Conservation (phyloP, 2,888 invertebrate species). For the Pediacus dermestoides region DNA sequence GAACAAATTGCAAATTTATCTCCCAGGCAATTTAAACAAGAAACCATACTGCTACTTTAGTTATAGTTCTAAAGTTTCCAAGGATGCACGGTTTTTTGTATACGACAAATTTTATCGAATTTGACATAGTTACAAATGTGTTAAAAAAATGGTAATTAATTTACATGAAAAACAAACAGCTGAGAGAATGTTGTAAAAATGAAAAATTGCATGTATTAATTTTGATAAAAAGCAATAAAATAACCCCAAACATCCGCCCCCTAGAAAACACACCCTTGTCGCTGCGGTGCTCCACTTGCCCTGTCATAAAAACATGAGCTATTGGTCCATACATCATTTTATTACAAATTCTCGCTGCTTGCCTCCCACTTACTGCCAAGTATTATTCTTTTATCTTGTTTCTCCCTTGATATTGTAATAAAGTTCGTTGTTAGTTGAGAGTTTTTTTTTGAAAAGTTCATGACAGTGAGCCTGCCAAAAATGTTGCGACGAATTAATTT, state of each 20-base stretch:
- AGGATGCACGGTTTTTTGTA: too few species aligned
- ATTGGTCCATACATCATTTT: slow-evolving; percentile 41
- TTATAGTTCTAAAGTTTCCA: too few species aligned
- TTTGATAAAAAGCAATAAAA: not conserved
- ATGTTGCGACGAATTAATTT: slow-evolving; percentile 12
- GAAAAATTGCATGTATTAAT: too few species aligned
- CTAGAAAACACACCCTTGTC: slow-evolving; percentile 14
- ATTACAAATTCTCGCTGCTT: slow-evolving; percentile 31
- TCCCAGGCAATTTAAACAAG: too few species aligned
- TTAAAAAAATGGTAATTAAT: too few species aligned
- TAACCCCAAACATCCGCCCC: not conserved
- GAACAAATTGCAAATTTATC: too few species aligned
- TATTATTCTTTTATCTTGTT: slow-evolving; percentile 14
- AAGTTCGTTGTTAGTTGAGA: slow-evolving; percentile 8
- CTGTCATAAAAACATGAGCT: slow-evolving; percentile 36
- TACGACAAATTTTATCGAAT: too few species aligned
- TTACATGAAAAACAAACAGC: too few species aligned
- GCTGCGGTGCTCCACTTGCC: slow-evolving; percentile 20
- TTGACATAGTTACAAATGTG: too few species aligned
- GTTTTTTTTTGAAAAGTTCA: slow-evolving; percentile 2
- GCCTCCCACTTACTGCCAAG: slow-evolving; percentile 11
- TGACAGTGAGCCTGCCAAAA: slow-evolving; percentile 10
- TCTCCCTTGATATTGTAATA: slow-evolving; percentile 15
- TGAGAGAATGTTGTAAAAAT: too few species aligned
- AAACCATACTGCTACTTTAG: too few species aligned